These are phyloP conservation scores for Telmatochromis brichardi DNA, from an alignment of 2,113 vertebrate genomes.

Conservation along the genomic window DNA sequence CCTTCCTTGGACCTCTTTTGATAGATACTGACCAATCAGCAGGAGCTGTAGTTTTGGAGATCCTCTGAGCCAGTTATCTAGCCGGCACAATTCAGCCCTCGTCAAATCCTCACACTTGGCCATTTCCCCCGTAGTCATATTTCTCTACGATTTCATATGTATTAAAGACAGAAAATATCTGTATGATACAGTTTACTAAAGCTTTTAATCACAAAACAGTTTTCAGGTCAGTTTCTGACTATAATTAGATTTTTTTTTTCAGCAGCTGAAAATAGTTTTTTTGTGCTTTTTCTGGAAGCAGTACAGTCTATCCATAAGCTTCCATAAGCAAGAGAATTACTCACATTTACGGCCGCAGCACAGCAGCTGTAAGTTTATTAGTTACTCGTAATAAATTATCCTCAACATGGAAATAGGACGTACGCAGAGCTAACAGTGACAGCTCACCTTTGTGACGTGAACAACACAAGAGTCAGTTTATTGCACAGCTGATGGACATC, in stretches of 20 bases:
- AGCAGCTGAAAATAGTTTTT: neutral
- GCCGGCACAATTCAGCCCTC: neutral
- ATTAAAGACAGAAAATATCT: neutral
- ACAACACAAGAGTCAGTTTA: neutral
- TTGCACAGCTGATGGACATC: neutral
- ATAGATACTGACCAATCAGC: neutral
- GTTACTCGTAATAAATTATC: neutral
- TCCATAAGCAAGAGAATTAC: neutral
- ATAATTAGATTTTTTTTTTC: neutral
- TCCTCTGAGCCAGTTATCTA: neutral
- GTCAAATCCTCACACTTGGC: neutral
- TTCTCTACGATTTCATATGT: neutral
- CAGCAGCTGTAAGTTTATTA: neutral
- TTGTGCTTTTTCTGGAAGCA: neutral
- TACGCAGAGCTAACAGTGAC: neutral
- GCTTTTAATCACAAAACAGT: neutral
- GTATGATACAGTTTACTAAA: neutral
- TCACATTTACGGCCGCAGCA: neutral
- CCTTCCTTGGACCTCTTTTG: neutral
- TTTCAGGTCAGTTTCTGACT: neutral
- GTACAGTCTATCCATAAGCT: neutral
- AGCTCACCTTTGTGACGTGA: neutral
- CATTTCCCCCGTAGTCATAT: neutral
- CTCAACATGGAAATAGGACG: neutral
- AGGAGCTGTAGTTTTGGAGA: neutral